Base-by-base conservation (phyloP, 2,888 invertebrate species). In the Pycnomerus fuliginosus region DNA sequence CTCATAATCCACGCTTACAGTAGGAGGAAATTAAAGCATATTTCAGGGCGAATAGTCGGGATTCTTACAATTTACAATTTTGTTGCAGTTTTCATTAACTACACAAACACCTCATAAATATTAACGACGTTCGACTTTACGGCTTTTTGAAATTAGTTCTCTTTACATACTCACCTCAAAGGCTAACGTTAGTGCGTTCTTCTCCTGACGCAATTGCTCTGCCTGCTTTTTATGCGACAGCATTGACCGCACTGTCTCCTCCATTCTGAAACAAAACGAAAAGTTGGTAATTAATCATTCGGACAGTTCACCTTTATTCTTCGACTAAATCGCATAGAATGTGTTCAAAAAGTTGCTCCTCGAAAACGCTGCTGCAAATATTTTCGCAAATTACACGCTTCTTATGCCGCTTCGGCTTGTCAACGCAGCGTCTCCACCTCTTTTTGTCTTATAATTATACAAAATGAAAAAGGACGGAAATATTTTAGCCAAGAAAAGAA, bases 191-290 rank as follows among this genome's bases (percentile, higher is more conserved):
- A 85, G 72, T 16, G 84, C 79, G 48, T 80, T 79, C 67, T 85
- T 84, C 71, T 86, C 86, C 68, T 85, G 84, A 72, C 84, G 84
- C 73, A 86, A 71, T 76, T 83, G 83, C 66, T 85, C 85, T 65
- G 81, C 83, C 63, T 82, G 80, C 64, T 80, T 83, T 70, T 85
- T 86, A 74, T 85, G 84, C 61, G 83, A 83, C 68, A 86, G 74
- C 76, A 86, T 76, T 53, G 84, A 80, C 54, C 84, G 80, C 56
- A 86, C 83, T 52, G 84, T 83, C 71, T 86, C 86, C 74, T 87
- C 86, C 85, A 86, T 85, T 71, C 86, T 87, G 79, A 30, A 52
- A 80, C 50, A 68, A 64, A 10, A 5, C 25, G 23, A 34, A 25
- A 31, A 23, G n/a, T n/a, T n/a, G n/a, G n/a, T n/a, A n/a, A n/a